Evolutionary conservation across 2,113 vertebrate genomes (phyloP).

Genomic region (Nipponia nippon): DNA sequence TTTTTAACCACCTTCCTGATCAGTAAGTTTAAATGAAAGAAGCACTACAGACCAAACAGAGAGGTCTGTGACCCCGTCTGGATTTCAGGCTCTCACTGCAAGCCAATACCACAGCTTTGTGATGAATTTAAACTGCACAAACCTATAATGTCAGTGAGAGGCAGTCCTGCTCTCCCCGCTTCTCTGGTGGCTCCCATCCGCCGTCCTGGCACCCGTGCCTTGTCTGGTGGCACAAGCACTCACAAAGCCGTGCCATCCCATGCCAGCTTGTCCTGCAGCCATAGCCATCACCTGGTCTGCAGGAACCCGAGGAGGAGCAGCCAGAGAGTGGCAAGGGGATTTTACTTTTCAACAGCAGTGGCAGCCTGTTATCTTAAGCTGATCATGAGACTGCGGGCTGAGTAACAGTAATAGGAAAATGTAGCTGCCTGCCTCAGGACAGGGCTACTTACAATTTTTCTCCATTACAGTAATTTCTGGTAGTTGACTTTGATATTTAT

Average conservation of each 20-base stretch:
- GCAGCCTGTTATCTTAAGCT: neutral
- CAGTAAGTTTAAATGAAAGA: neutral
- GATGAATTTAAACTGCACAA: fast-evolving
- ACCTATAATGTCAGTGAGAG: neutral
- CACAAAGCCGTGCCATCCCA: fast-evolving
- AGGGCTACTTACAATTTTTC: neutral
- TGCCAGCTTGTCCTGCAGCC: neutral
- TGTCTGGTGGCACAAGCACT: neutral
- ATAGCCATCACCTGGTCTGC: fast-evolving
- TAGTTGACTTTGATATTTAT: neutral
- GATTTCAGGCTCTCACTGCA: neutral
- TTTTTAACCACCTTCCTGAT: neutral
- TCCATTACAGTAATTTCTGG: conserved; percentile 42
- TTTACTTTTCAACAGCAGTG: neutral
- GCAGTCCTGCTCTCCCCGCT: neutral
- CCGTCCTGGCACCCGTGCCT: fast-evolving
- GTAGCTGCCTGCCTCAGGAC: neutral
- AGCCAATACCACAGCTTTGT: neutral
- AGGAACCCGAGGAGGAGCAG: fast-evolving
- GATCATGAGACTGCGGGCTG: neutral
- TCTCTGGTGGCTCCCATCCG: fast-evolving
- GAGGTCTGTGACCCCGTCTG: neutral
- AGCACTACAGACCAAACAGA: neutral
- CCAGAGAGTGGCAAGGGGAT: fast-evolving
- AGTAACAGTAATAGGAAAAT: neutral